Conservation (phyloP, 2,888 invertebrate species). For the Bruchidius siliquastri region DNA sequence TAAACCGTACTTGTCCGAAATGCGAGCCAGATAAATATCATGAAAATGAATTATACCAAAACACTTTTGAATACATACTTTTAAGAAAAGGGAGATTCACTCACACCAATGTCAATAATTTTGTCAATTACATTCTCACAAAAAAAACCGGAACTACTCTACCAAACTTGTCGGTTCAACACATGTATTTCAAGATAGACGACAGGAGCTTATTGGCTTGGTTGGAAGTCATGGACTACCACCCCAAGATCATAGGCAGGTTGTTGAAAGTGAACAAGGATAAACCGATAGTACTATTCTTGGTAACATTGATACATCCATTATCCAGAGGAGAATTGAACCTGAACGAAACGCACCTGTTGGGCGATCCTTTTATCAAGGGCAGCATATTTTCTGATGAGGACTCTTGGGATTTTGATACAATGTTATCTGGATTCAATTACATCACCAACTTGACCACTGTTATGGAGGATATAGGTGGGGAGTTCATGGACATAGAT, state of each 20-base stretch:
- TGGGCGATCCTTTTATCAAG: constrained; percentile 36
- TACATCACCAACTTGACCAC: constrained; percentile 26
- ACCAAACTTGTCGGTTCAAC: constrained; percentile 30
- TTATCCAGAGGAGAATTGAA: constrained; percentile 45
- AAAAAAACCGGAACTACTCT: constrained; percentile 40
- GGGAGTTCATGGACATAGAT: constrained; percentile 40
- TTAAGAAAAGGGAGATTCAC: constrained; percentile 51
- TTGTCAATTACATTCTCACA: constrained; percentile 50
- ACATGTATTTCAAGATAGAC: constrained; percentile 27
- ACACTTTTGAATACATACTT: constrained; percentile 50
- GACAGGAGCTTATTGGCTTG: constrained; percentile 38
- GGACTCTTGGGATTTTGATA: constrained; percentile 25
- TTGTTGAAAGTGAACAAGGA: constrained; percentile 30
- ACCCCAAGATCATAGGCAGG: constrained; percentile 26
- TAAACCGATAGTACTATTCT: constrained; percentile 29
- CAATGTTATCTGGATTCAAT: constrained; percentile 25
- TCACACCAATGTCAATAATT: constrained; percentile 42
- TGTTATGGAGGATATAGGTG: constrained; percentile 27
- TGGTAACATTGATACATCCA: constrained; percentile 46
- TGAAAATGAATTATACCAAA: constrained; percentile 45
- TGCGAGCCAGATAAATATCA: constrained; percentile 20
- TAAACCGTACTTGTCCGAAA: not conserved
- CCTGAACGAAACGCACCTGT: constrained; percentile 51
- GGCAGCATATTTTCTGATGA: constrained; percentile 59
- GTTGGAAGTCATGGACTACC: constrained; percentile 27